Base-by-base conservation (phyloP, 2,113 vertebrate genomes). In the Lipotes vexillifer region DNA sequence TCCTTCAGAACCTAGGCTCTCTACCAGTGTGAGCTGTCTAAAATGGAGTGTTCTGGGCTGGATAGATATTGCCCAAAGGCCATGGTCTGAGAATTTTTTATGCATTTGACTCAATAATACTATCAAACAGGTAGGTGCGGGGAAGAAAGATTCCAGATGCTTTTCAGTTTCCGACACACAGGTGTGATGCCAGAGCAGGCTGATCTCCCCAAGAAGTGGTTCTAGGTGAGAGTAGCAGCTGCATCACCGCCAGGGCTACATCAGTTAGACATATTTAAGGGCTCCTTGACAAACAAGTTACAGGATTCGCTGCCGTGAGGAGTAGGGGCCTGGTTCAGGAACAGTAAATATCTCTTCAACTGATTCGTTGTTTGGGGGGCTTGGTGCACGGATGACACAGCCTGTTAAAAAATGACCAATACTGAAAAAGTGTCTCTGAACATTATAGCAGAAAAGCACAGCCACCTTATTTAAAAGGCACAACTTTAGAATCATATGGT, bases 41-140 rank as follows among this genome's bases (percentile, higher is more conserved):
- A 75, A 52, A 10, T 57, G 63, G 52, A 41, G 63, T 61, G 33
- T 80, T 68, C 65, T 2, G 6, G 33, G 15, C 44, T 38, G 57
- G 15, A 59, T 3, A 90, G 69, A 83, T 33, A 86, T 0, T 75
- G 52, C 13, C 57, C 87, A 71, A 88, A 71, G 74, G 63, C 29
- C 46, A 41, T 25, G 55, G 23, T 41, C 74, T 57, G 27, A 95
- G 71, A 94, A 81, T 65, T 55, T 81, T 33, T 93, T 2, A 46
- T 12, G 17, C 13, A 31, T n/a, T 2, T 71, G 78, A 49, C 52
- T 90, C 46, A 46, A 15, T 5, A 94, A 83, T 1, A 65, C 25
- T n/a, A 31, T 72, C 96, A 69, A 92, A 90, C 87, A 97, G 78
- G 86, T 87, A 77, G 33, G n/a, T 2, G 29, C 5, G 27, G 38